phyloP scores from a whole-genome alignment of 2,888 invertebrate species.

The Orthosia incerta region DNA sequence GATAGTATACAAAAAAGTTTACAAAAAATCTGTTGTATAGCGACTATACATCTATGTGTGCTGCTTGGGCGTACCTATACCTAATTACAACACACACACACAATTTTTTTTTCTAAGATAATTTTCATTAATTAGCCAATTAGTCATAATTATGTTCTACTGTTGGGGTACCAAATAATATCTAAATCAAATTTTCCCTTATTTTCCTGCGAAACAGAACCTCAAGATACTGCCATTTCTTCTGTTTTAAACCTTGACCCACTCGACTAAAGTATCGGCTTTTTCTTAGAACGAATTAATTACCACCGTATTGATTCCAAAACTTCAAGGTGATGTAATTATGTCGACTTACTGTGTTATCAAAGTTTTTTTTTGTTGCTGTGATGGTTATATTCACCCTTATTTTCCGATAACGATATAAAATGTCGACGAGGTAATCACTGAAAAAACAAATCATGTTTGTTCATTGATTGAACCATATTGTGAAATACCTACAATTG shows the following conservation, averaged over 20 bases:
- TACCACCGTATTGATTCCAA: conserved; percentile 47
- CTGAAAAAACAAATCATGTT: not conserved
- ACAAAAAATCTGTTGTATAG: no score
- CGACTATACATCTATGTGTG: no score
- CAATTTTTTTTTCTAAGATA: no score
- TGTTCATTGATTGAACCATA: not conserved
- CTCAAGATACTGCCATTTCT: conserved; percentile 12
- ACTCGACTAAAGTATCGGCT: conserved; percentile 9
- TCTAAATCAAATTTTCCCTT: not conserved
- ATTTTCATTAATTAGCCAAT: no score
- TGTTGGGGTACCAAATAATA: not conserved
- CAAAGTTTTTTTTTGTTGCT: conserved; percentile 29
- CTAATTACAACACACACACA: no score
- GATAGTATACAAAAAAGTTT: no score
- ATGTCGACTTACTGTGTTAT: conserved; percentile 26
- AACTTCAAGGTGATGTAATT: conserved; percentile 65
- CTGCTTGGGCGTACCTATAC: no score
- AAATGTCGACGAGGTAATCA: not conserved
- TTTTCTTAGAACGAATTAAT: conserved; percentile 58
- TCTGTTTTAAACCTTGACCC: conserved; percentile 36
- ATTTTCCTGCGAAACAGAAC: not conserved
- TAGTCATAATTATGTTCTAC: not conserved
- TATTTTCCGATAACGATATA: not conserved
- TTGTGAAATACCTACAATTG: not conserved
- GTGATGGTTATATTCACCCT: not conserved